phyloP scores from a whole-genome alignment of 2,888 invertebrate species.

The Hipparchia sbordonii region DNA sequence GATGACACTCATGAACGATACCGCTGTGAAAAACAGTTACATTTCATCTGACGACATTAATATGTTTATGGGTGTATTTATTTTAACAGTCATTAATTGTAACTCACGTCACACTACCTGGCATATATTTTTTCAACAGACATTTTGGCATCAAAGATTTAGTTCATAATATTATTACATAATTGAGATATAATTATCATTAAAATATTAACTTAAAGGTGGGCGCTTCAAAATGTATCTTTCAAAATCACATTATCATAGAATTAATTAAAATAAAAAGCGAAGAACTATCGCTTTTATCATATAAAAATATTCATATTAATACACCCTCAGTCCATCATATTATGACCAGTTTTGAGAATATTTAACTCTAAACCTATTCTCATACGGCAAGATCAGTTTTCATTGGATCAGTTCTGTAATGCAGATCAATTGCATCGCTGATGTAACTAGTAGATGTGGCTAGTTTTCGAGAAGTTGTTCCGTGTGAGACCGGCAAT shows the following conservation, averaged over 20 bases:
- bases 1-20: not conserved
- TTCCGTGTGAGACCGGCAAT: too few species aligned
- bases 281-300: not conserved
- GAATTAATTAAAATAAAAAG: not conserved
- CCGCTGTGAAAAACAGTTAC: constrained; percentile 1
- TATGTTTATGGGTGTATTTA: not conserved
- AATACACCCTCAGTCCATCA: not conserved
- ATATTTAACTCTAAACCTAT: too few species aligned
- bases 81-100: not conserved
- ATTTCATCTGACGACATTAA: not conserved
- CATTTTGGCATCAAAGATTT: too few species aligned
- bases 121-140: too few species aligned
- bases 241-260: not conserved
- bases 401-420: too few species aligned
- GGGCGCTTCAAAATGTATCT: not conserved
- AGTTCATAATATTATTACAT: not conserved
- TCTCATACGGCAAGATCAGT: too few species aligned
- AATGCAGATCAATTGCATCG: too few species aligned
- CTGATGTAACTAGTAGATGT: too few species aligned
- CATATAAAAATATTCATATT: not conserved
- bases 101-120: too few species aligned
- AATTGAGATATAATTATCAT: not conserved
- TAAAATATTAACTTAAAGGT: not conserved
- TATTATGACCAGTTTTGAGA: not conserved
- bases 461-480: too few species aligned